Base-by-base conservation (phyloP, 2,888 invertebrate genomes). In the Eugnorisma glareosa region DNA sequence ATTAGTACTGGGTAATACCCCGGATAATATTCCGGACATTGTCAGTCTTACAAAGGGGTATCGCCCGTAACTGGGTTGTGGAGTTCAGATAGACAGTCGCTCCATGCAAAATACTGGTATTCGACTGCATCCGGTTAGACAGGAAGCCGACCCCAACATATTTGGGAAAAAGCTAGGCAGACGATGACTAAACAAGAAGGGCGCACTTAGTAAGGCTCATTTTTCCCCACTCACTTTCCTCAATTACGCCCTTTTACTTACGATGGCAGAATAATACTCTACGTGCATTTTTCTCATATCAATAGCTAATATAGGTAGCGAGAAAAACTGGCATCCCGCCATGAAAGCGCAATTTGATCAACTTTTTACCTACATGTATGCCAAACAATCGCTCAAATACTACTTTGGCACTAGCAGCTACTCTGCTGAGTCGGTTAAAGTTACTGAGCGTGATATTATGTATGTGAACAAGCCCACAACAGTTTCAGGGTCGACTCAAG, bases 301-400 rank as follows among this genome's bases (percentile, higher is more conserved):
- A 18, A 10, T 5, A 15, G 1, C 31, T 37, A 64, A 81, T 57
- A 81, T 35, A n/a, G n/a, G n/a, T n/a, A 54, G 1, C 1, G 28
- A 57, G n/a, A 35, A 69, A 68, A 77, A 70, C 64, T 85, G 85
- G 83, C 85, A 77, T 0, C 0, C 6, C 0, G 82, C 83, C 85
- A 85, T 37, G 15, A 45, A 61, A 37, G 10, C n/a, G 35, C 40
- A 35, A 71, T 66, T 73, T 61, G 40, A 71, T 83, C 45, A 77
- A 85, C 43, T 85, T 81, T 84, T 66, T 73, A 69, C 51, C 15
- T 45, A 66, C 45, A 79, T 72, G 45, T 72, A 73, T 51, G 24
- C 11, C 63, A 54, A 59, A 66, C 72, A 40, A 69, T 73, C 48
- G 51, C 59, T 76, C 66, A 72, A 70, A 85, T 37, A 48, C 35